Evolutionary conservation across 2,888 invertebrate species (phyloP).

Genomic region (Lasioglossum marginatum): DNA sequence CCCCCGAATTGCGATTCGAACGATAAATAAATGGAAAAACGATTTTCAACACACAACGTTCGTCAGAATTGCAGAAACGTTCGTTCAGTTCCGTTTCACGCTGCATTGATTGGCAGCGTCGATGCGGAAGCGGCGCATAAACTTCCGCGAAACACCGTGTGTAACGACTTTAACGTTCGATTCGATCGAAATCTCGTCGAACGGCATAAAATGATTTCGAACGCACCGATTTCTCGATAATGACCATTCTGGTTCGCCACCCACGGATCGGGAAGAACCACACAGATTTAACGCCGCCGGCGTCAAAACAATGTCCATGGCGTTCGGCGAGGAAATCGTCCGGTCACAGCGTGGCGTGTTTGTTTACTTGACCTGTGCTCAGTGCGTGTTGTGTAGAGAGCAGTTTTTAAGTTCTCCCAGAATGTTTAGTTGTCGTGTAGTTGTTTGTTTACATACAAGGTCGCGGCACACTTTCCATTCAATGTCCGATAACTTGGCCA

Average conservation of each 20-base stretch:
- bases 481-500: no score
- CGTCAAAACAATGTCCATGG: no score
- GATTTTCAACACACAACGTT: neutral
- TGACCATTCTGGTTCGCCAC: neutral
- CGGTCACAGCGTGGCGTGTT: no score
- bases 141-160: neutral
- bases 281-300: neutral
- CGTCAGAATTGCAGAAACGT: neutral
- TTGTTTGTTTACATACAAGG: no score
- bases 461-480: no score
- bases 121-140: neutral
- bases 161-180: neutral
- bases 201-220: neutral
- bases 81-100: neutral
- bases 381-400: no score
- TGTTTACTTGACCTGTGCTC: no score
- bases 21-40: neutral
- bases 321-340: no score
- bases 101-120: no score
- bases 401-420: no score
- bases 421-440: no score
- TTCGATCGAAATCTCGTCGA: neutral
- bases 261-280: neutral
- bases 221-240: neutral
- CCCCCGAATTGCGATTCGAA: neutral